Evolutionary conservation across 2,113 vertebrate species (phyloP), one percentile per base, ranked within the genome.

Genomic region (Xenopus borealis): DNA sequence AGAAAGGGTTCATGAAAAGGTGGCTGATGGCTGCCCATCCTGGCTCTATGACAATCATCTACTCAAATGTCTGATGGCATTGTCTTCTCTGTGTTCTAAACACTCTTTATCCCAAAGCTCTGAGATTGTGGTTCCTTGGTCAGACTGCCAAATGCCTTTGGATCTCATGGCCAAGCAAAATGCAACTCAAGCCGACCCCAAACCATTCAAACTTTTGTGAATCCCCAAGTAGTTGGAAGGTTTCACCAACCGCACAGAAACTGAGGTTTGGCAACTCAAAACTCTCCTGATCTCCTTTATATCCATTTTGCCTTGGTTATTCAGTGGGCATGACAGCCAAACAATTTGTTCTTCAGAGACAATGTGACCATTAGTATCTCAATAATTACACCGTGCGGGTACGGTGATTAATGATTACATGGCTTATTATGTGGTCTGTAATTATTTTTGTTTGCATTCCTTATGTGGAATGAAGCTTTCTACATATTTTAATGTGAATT

Each of bases 381-480:
- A 63, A 62, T 64, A 55, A 72, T 20, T 72, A 23, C 62, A 2
- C 10, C 12, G 13, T 46, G 18, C 8, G 13, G 50, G 2, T 20
- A 19, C 20, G 40, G 30, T 66, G 30, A 66, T 73, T 45, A 62
- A 65, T 45, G 50, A 45, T 40, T 65, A 12, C 17, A 55, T 19
- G 33, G 20, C 14, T 53, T 6, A 17, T 72, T 65, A 72, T 64
- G 27, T 17, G 9, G 62, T 44, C 11, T 53, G 18, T 72, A 55
- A 19, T 57, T 30, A 23, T 64, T 52, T 52, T 52, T 40, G n/a
- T 72, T 72, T 65, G 71, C 23, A 72, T 62, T 63, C 70, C 59
- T 17, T 5, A 10, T 11, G 7, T 19, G 40, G 55, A 70, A 70
- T 70, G 40, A 10, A 8, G 9, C 6, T 66, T 19, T 50, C 7